These are phyloP conservation scores for Thereva nobilitata DNA, from an alignment of 2,888 invertebrate species.

Conservation along the genomic window DNA sequence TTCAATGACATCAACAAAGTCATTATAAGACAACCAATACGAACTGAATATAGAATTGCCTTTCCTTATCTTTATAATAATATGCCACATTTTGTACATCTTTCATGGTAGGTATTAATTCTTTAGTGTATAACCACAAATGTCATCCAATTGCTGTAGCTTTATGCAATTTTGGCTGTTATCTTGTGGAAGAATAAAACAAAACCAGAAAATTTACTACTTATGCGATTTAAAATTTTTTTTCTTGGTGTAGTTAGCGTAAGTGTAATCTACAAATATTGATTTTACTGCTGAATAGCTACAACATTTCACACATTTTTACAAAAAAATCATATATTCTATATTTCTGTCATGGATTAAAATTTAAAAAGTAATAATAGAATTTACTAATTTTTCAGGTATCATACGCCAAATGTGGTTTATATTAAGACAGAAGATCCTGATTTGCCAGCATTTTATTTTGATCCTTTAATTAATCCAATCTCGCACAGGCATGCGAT, in stretches of 20 bases:
- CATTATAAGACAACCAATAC: slow-evolving; percentile 96
- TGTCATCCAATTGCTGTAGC: slow-evolving; percentile 11
- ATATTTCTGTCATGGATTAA: not conserved
- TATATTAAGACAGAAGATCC: slow-evolving; percentile 99
- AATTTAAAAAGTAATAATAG: not conserved
- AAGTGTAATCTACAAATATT: slow-evolving; percentile 54
- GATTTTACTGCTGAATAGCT: slow-evolving; percentile 12
- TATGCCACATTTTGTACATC: slow-evolving; percentile 96
- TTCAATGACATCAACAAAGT: slow-evolving; percentile 99
- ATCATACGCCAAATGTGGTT: slow-evolving; percentile 98
- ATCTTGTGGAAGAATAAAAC: slow-evolving; percentile 49
- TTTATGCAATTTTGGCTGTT: slow-evolving; percentile 29
- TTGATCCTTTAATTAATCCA: slow-evolving; percentile 98
- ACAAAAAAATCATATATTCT: not conserved
- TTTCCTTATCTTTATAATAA: slow-evolving; percentile 99
- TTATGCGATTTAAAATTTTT: slow-evolving; percentile 61
- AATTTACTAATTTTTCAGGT: slow-evolving; percentile 65
- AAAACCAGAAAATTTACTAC: slow-evolving; percentile 61
- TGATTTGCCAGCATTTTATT: slow-evolving; percentile 98
- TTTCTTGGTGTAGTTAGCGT: slow-evolving; percentile 60
- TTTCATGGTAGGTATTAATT: slow-evolving; percentile 84
- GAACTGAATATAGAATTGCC: slow-evolving; percentile 98
- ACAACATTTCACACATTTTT: not conserved
- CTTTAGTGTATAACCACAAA: slow-evolving; percentile 19
- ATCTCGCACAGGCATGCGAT: slow-evolving; percentile 93